These are phyloP conservation scores for Cydia fagiglandana DNA, from an alignment of 1,140 invertebrate species.

Conservation along the genomic window DNA sequence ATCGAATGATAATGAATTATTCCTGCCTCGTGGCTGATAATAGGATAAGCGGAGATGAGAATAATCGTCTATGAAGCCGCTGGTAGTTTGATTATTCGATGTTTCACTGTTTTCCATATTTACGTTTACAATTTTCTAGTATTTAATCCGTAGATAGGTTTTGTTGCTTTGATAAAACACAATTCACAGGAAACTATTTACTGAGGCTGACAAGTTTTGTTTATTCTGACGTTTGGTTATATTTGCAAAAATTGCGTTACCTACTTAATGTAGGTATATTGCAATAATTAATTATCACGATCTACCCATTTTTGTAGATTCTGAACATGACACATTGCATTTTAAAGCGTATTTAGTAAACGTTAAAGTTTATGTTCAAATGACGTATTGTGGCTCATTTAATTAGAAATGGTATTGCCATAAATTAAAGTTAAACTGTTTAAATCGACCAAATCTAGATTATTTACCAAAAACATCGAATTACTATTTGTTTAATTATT, in stretches of 20 bases:
- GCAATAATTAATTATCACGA: not conserved
- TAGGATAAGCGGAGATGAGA: conserved; percentile 63
- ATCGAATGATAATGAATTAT: conserved; percentile 22
- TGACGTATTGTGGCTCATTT: too few relatives aligned
- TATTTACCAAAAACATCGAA: too few relatives aligned
- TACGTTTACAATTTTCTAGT: not conserved
- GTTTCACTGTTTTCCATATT: not conserved
- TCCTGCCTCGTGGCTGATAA: conserved; percentile 45
- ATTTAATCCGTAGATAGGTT: not conserved
- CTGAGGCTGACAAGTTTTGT: not conserved
- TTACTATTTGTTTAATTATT: too few relatives aligned
- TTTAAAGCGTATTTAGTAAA: too few relatives aligned
- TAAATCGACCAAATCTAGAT: too few relatives aligned
- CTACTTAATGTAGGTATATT: not conserved
- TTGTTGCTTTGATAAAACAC: not conserved
- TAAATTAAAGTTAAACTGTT: too few relatives aligned
- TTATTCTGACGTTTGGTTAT: not conserved
- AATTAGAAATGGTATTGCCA: too few relatives aligned
- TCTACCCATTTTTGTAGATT: not conserved
- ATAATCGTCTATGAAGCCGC: conserved; percentile 60
- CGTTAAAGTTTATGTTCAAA: too few relatives aligned
- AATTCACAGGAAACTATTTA: too few relatives aligned
- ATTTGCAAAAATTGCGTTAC: not conserved
- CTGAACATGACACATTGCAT: not conserved
- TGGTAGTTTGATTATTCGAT: conserved; percentile 19